Conservation (phyloP, 1,140 invertebrate species). For the Lepidurus couesii region DNA sequence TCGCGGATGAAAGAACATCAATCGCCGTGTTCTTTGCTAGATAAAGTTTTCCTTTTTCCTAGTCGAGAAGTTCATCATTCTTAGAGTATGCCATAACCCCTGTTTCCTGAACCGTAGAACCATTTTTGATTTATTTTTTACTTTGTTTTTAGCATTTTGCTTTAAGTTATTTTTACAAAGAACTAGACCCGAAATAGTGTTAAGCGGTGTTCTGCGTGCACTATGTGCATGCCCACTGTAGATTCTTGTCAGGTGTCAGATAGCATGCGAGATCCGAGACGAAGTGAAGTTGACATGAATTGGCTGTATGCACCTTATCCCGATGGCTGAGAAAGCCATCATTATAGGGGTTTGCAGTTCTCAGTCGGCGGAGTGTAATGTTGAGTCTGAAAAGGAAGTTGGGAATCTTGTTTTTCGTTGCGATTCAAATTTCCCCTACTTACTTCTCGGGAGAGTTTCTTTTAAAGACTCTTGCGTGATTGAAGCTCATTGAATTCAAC, state of each 20-base stretch:
- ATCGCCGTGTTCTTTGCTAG: neutral
- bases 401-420: too few species aligned
- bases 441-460: too few species aligned
- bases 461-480: too few species aligned
- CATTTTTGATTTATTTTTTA: neutral
- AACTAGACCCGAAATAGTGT: neutral
- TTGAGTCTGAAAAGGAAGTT: neutral
- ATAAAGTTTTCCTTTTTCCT: neutral
- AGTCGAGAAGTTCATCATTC: neutral
- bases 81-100: neutral
- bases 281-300: neutral
- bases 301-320: neutral
- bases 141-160: neutral
- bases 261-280: constrained; percentile 6
- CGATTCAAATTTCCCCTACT: too few species aligned
- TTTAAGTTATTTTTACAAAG: too few species aligned
- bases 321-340: neutral
- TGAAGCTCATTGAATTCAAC: neutral
- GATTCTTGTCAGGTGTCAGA: neutral
- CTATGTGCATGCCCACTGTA: constrained; percentile 5
- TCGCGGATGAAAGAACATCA: neutral
- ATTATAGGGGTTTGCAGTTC: neutral
- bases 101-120: neutral
- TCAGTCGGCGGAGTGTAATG: neutral
- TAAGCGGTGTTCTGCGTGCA: neutral